Percentiles rank a stretch among this genome's conserved stretches.
These are phyloP conservation scores for Istiophorus platypterus DNA, from an alignment of 2,113 vertebrate genomes.

Conservation along the genomic window DNA sequence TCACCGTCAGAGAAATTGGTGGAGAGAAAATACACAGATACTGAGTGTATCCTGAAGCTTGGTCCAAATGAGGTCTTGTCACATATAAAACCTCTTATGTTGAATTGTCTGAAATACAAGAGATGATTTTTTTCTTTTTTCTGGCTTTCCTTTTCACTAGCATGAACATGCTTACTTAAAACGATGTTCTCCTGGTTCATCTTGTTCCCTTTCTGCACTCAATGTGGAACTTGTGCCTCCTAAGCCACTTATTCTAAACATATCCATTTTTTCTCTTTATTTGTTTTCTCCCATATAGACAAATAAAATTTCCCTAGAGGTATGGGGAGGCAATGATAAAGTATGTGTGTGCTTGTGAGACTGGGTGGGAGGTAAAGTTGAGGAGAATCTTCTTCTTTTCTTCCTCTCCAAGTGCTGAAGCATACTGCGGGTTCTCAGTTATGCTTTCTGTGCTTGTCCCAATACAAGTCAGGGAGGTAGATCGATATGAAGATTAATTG, in stretches of 20 bases:
- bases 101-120: conserved; percentile 8
- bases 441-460: conserved; percentile 49
- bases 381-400: conserved; percentile 24
- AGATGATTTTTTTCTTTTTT: not conserved
- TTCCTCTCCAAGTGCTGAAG: conserved; percentile 41
- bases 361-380: conserved; percentile 50
- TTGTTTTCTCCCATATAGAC: conserved; percentile 25
- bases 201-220: not conserved
- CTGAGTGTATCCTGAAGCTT: conserved; percentile 4
- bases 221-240: not conserved
- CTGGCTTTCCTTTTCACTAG: not conserved
- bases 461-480: conserved; percentile 57
- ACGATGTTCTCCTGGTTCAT: conserved; percentile 8
- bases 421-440: conserved; percentile 49
- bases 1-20: conserved; percentile 14
- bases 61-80: conserved; percentile 23
- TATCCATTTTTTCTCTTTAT: conserved; percentile 19
- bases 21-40: not conserved
- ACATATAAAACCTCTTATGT: conserved; percentile 25
- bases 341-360: conserved; percentile 31
- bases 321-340: conserved; percentile 27
- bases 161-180: conserved; percentile 7
- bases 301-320: conserved; percentile 40
- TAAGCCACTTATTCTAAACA: conserved; percentile 13
- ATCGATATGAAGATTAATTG: conserved; percentile 80